Evolutionary conservation across 2,113 vertebrate species (phyloP), one percentile per base, ranked within the genome.

Genomic region (Lasiurus borealis): DNA sequence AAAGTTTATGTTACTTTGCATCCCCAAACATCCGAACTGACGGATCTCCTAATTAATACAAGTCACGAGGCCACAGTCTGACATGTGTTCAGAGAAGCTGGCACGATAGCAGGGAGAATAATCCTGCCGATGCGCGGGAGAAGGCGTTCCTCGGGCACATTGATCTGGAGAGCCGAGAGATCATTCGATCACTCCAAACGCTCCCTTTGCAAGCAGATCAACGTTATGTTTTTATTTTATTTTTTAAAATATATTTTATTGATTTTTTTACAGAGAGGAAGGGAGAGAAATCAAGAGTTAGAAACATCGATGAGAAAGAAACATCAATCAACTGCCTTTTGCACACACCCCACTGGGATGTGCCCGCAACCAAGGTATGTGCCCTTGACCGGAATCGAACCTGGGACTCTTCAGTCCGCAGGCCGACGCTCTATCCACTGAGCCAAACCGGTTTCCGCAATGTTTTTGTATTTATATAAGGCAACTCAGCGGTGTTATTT

Each of bases 401-500:
- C 40, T 40, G 40, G 40, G 40, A 40, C 40, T 5, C 40, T 40
- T 40, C 40, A 40, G 40, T 40, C 40, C 40, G 40, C 40, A 40
- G 40, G 40, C 40, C 40, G 40, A 40, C 40, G 40, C 40, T 40
- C 40, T 40, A 40, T 40, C 40, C 40, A 40, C 40, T 40, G 40
- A 40, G 40, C 40, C 40, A 40, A 40, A 40, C 40, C 40, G 40
- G 40, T 40, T 40, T 40, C 5, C 3, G 40, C 40, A 40, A 40
- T 40, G 40, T 40, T 91, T 93, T 81, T 90, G 50, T 77, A n/a
- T 85, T 92, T 95, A n/a, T n/a, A n/a, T 64, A 75, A n/a, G n/a
- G n/a, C n/a, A n/a, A 46, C 88, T 91, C 57, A 80, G 78, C 96
- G 71, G 34, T 68, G 69, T 71, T 31, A 90, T 90, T 95, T 85